Evolutionary conservation across 2,797 vertebrate genomes (phyloP).

Genomic region (Lateolabrax maculatus): DNA sequence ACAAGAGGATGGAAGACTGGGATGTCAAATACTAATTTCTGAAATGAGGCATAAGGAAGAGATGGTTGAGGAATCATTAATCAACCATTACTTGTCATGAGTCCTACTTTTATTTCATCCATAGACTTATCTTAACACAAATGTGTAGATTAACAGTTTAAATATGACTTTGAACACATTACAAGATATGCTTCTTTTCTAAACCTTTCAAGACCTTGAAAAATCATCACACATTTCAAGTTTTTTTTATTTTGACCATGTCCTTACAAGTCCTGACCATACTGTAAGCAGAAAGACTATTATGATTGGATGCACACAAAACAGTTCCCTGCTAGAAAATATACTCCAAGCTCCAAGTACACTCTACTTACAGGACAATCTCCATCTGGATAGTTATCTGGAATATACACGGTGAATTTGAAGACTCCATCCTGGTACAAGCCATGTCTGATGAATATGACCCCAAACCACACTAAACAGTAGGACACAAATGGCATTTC

Average conservation of each 20-base stretch:
- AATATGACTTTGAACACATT: not conserved
- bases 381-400: slow-evolving; percentile 99
- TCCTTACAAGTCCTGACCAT: not conserved
- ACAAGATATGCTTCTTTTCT: not conserved
- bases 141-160: not conserved
- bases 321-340: not conserved
- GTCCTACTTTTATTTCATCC: not conserved
- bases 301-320: not conserved
- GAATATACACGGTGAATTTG: slow-evolving; percentile 99
- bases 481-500: not conserved
- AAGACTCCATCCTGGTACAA: slow-evolving; percentile 99
- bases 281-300: not conserved
- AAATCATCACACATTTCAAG: not conserved
- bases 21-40: slow-evolving; percentile 97
- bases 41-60: slow-evolving; percentile 42
- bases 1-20: slow-evolving; percentile 98
- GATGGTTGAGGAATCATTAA: not conserved
- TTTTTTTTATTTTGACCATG: not conserved
- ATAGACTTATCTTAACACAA: not conserved
- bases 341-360: not conserved
- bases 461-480: slow-evolving; percentile 97
- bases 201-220: not conserved
- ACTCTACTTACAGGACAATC: slow-evolving; percentile 94
- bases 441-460: slow-evolving; percentile 98
- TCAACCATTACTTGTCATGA: not conserved